Base-by-base conservation (phyloP, 2,888 invertebrate genomes). In the Lapara coniferarum region DNA sequence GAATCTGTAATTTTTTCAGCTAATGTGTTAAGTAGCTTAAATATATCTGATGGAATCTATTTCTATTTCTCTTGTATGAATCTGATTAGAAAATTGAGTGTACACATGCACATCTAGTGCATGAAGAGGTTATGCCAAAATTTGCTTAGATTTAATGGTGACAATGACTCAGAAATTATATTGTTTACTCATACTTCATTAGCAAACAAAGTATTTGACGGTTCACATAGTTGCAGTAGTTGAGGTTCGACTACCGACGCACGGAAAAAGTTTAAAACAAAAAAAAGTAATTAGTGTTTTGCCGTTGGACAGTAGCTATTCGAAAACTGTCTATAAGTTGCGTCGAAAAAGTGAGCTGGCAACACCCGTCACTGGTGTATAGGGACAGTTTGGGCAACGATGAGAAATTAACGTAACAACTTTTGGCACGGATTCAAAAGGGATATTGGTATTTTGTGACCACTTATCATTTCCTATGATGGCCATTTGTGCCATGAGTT, bases 391-490 rank as follows among this genome's bases (percentile, higher is more conserved):
- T 66, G 53, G 37, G 52, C 66, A 66, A 25, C 53, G 37, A 66
- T 51, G 51, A 66, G 66, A 69, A 66, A 69, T 69, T 69, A 69
- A 69, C 57, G 69, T 66, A 69, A 69, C 69, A 69, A 67, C 53
- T 69, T 69, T 69, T 69, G 69, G 69, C 69, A 69, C 55, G 16
- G 57, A 53, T 66, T 69, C 69, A 69, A 69, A 66, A 69, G 52
- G 68, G 59, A 63, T 69, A 69, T 69, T 69, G 63, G 57, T 69
- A 69, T 59, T 69, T 69, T 69, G 68, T 52, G 68, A 69, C 53
- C 68, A 69, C 63, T 69, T 46, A 69, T 66, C 66, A 66, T 66
- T 66, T 51, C 52, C 51, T 66, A 66, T 66, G 37, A 52, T 66
- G 52, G 53, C 66, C 10, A 66, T 66, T 66, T 66, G 52, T 37